Conservation (phyloP, 2,888 invertebrate species). For the Agrochola lychnidis region DNA sequence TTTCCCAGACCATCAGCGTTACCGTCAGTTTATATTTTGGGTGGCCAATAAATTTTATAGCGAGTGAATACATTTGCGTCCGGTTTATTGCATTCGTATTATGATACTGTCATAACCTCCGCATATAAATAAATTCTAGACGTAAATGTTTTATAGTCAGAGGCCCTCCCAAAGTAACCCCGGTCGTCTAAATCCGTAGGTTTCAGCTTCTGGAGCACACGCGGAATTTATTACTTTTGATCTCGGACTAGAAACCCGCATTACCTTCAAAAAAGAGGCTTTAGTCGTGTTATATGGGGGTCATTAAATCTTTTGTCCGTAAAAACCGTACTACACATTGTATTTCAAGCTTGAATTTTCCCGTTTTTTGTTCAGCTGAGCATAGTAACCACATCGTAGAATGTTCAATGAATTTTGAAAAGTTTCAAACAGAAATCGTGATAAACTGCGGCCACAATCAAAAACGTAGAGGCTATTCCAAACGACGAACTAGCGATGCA, state of each 20-base stretch:
- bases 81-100: constrained; percentile 81
- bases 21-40: constrained; percentile 64
- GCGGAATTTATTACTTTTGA: constrained; percentile 73
- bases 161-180: constrained; percentile 64
- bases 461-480: constrained; percentile 61
- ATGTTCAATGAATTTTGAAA: constrained; percentile 36
- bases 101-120: constrained; percentile 81
- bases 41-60: constrained; percentile 75
- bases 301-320: constrained; percentile 73
- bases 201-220: constrained; percentile 66
- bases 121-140: constrained; percentile 77
- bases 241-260: constrained; percentile 64
- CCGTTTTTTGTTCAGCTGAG: constrained; percentile 44
- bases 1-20: constrained; percentile 30
- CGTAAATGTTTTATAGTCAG: constrained; percentile 78
- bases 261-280: constrained; percentile 69
- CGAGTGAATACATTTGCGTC: constrained; percentile 74
- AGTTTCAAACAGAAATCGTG: constrained; percentile 32
- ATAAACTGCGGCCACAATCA: constrained; percentile 23
- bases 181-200: constrained; percentile 69
- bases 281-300: constrained; percentile 67
- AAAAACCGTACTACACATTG: constrained; percentile 55
- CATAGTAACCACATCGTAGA: constrained; percentile 31
- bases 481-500: constrained; percentile 65
- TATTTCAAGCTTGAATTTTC: constrained; percentile 56